Base-by-base conservation (phyloP, 2,888 invertebrate genomes). In the Cosmopolites sordidus region DNA sequence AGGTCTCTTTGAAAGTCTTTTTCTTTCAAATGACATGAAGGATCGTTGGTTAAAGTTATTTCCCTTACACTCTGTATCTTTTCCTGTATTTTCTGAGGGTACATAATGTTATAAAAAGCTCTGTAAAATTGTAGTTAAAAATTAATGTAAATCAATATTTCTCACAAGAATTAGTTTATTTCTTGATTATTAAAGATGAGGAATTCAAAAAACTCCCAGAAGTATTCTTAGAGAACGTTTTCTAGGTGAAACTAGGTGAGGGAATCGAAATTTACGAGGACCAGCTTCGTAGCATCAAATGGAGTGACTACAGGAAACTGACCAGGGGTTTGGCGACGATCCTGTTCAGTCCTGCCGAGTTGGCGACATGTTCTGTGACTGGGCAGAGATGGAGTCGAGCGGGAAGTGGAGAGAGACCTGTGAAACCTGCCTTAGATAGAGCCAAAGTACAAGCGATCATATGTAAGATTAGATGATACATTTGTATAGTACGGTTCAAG, bases 341-440 rank as follows among this genome's bases (percentile, higher is more conserved):
- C 62, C 70, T 86, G 60, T 86, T 86, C 73, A 84, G 85, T 62
- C 85, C 86, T 8, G 83, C 83, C 59, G 86, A 86, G 72, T 74
- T 86, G 69, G 86, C 86, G 12, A 85, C 86, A 16, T 85, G 85
- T 70, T 86, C 86, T 12, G 86, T 86, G 46, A 86, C 86, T 44
- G 86, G 86, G 37, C 86, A 86, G 75, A 79, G 86, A 56, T 86
- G 86, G 86, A 85, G 84, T 64, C 78, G 86, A 40, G 86, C 86
- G 37, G 84, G 85, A 33, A 83, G 82, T 62, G 85, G 83, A 63
- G 83, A 84, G 62, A 78, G 86, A 33, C 86, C 86, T n/a, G 86
- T 86, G 33, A 86, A 86, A 71, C 86, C 86, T 47, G 86, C 86
- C 42, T 74, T 86, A 52, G 85, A 86, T 72, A 77, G 83, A 43